Evolutionary conservation across 2,888 invertebrate genomes (phyloP), one percentile per base, ranked within the genome.

Genomic region (Agapostemon virescens): DNA sequence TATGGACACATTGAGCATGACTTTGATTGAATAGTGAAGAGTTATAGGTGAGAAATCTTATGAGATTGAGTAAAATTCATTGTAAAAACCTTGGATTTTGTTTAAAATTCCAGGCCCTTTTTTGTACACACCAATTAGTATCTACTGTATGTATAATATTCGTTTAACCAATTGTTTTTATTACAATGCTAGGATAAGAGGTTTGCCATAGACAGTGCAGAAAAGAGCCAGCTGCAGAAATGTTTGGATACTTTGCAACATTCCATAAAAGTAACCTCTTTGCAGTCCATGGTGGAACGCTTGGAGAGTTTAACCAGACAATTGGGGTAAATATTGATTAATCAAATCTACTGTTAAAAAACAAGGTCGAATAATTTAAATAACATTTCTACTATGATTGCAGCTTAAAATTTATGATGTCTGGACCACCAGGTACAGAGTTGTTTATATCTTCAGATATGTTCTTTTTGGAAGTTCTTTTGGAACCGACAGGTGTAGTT

Each of bases 391-490:
- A 20, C 73, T 61, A 5, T 67, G 4, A 83, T 83, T 92, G 68
- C 93, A 97, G 97, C 55, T 94, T 98, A 75, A 98, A 98, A 92
- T 98, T 98, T 93, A 96, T 97, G 91, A 96, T 97, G 90, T 96
- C 97, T 82, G 97, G 97, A 74, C 95, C 96, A 79, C 95, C 96
- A 69, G 96, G 96, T 64, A 95, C 96, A 7, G 96, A 96, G 90
- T 94, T 97, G 81, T 98, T 98, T 91, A 98, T 98, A 92, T 98
- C 97, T 58, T 98, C 98, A 0, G 98, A 98, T 91, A 98, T 98
- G 98, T 98, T 98, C 93, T 98, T 97, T 92, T 94, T 98, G 87
- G 98, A 98, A 94, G 97, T 99, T 88, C 93, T 97, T 73, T 94
- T 98, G 74, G 98, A 98, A 90, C 94, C 96, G 4, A 95, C 95